Percentiles rank a stretch among this genome's conserved stretches.
phyloP scores from a whole-genome alignment of 2,113 vertebrate genomes.

The Sorex fumeus region DNA sequence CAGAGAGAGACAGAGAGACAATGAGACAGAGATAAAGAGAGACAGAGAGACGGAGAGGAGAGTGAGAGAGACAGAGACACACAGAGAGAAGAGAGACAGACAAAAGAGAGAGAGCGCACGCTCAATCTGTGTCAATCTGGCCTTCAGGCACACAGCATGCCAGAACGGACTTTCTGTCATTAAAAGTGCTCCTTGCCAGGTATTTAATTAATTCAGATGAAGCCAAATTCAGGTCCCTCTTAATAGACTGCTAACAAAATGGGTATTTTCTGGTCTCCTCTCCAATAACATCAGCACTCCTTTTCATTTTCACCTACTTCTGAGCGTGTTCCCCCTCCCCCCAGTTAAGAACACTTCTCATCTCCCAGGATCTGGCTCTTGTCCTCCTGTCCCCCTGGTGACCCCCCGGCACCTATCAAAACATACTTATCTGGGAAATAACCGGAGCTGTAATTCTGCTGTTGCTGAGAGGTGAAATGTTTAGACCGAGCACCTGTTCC shows the following conservation, averaged over 20 bases:
- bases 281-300: conserved; percentile 50
- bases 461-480: background rate
- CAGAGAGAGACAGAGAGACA: too few relatives aligned
- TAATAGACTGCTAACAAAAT: conserved; percentile 31
- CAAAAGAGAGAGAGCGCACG: too few relatives aligned
- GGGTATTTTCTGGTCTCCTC: conserved; percentile 49
- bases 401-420: background rate
- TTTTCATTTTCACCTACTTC: conserved; percentile 55
- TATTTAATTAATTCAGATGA: conserved; percentile 62
- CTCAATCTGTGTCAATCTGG: too few relatives aligned
- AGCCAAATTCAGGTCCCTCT: conserved; percentile 58
- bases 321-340: conserved; percentile 34
- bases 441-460: background rate
- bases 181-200: background rate
- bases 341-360: background rate
- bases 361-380: background rate
- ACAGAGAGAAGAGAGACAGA: too few relatives aligned
- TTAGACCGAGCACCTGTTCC: background rate
- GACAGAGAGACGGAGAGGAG: too few relatives aligned
- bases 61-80: background rate
- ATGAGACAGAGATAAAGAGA: too few relatives aligned
- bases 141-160: too few relatives aligned
- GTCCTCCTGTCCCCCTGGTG: background rate
- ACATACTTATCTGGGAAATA: background rate
- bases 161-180: background rate